Evolutionary conservation across 2,888 invertebrate species (phyloP).

Genomic region (Seira ritae): DNA sequence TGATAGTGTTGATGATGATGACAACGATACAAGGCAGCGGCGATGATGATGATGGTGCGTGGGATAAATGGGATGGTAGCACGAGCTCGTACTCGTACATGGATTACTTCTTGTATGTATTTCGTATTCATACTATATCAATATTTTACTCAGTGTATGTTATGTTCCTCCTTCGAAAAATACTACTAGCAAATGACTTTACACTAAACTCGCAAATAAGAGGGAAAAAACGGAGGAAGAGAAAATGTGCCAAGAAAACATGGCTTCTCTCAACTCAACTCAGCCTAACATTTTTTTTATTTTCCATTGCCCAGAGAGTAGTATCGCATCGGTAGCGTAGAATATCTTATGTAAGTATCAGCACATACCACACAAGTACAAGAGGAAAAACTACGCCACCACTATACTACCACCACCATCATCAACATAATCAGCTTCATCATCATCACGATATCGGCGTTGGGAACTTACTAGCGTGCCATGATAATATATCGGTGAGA

Average conservation of each 20-base stretch:
- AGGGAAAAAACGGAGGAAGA: not conserved
- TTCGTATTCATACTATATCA: not conserved
- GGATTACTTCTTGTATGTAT: not conserved
- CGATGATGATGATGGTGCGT: not conserved
- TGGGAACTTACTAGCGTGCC: not conserved
- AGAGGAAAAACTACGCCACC: not conserved
- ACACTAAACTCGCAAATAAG: not conserved
- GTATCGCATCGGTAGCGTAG: not conserved
- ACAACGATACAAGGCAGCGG: not conserved
- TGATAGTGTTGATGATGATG: not conserved
- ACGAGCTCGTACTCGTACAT: not conserved
- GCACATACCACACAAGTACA: constrained; percentile 2
- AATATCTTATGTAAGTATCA: not conserved
- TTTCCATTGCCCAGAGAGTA: not conserved
- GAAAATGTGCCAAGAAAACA: constrained; percentile 7
- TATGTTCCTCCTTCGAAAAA: constrained; percentile 2
- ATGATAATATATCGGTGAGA: constrained; percentile 6
- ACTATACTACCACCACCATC: not conserved
- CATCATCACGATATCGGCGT: not conserved
- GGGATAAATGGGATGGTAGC: not conserved
- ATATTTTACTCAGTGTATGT: not conserved
- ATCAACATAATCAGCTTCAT: constrained; percentile 11
- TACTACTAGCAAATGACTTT: not conserved
- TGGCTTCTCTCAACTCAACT: constrained; percentile 11
- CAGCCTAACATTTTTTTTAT: constrained; percentile 5